Evolutionary conservation across 2,888 invertebrate genomes (phyloP), one percentile per base, ranked within the genome.

Genomic region (Ectobius pallidus): DNA sequence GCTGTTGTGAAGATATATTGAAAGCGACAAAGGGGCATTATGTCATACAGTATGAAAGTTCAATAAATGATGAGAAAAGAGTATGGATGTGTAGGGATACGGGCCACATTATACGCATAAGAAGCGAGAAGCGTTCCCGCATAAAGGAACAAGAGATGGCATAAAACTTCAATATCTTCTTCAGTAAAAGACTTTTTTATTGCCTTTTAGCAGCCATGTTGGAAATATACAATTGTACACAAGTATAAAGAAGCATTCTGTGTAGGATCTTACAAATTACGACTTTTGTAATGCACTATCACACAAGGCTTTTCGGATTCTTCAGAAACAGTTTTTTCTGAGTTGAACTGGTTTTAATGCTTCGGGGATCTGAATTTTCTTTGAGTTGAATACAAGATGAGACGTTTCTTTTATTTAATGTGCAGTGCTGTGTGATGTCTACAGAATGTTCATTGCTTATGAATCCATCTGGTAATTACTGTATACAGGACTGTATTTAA

Each of bases 51-150:
- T 30, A 58, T 58, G 58, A 25, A 58, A 58, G 30, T 30, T n/a
- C 58, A 58, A 58, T 58, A 58, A 58, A 58, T 58, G 27, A 25
- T 58, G 58, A 30, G 22, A 52, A 52, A 52, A 25, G 25, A 25
- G 52, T 25, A 25, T 52, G 52, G 25, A 52, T 52, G 20, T 22
- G 3, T 49, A 18, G n/a, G 52, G 39, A 39, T n/a, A n/a, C n/a
- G n/a, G n/a, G n/a, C n/a, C n/a, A n/a, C 22, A 52, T 52, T 20
- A 25, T 25, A 14, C 14, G 52, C 52, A 14, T 20, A 25, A 25
- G 25, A 44, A 2, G 14, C 1, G 52, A n/a, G n/a, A n/a, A n/a
- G 9, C 52, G 7, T 9, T 14, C 18, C 11, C 52, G 14, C 52
- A 25, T 52, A 25, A 52, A 52, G 22, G 25, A 52, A 11, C 52